Evolutionary conservation across 1,140 invertebrate species (phyloP).

Genomic region (Diprion similis): DNA sequence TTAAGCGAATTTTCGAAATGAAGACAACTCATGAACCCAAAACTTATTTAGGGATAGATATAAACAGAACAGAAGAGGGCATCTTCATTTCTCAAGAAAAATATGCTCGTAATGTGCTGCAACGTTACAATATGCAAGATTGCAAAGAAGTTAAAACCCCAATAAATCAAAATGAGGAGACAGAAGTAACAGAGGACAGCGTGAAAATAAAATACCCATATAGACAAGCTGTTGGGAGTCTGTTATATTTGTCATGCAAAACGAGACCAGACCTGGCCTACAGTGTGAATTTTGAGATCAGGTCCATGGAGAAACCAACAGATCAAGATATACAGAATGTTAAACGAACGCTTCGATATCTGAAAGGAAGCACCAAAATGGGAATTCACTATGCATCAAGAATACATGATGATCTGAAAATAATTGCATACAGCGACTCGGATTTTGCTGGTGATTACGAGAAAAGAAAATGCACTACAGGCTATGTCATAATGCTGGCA

Average conservation of each 20-base stretch:
- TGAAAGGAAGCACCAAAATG: constrained; percentile 32
- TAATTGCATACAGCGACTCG: constrained; percentile 37
- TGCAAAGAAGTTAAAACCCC: constrained; percentile 25
- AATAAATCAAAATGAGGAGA: constrained; percentile 15
- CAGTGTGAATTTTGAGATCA: constrained; percentile 33
- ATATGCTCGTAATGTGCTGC: constrained; percentile 21
- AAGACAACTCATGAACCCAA: constrained; percentile 16
- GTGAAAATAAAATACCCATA: constrained; percentile 21
- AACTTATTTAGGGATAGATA: constrained; percentile 28
- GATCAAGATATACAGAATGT: constrained; percentile 27
- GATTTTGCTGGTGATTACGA: constrained; percentile 43
- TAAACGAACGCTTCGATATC: constrained; percentile 39
- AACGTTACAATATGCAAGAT: constrained; percentile 23
- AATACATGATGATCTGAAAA: neutral
- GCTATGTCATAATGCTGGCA: constrained; percentile 40
- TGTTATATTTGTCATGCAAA: constrained; percentile 39
- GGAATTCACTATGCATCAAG: neutral
- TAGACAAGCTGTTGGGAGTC: constrained; percentile 32
- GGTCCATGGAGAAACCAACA: constrained; percentile 33
- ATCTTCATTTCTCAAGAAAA: constrained; percentile 18
- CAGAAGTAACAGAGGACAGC: neutral
- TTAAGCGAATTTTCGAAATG: neutral
- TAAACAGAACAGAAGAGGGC: constrained; percentile 11
- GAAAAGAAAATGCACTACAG: constrained; percentile 40
- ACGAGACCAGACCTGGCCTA: constrained; percentile 37